Evolutionary conservation across 2,797 vertebrate genomes (phyloP).

Genomic region (Numenius phaeopus): DNA sequence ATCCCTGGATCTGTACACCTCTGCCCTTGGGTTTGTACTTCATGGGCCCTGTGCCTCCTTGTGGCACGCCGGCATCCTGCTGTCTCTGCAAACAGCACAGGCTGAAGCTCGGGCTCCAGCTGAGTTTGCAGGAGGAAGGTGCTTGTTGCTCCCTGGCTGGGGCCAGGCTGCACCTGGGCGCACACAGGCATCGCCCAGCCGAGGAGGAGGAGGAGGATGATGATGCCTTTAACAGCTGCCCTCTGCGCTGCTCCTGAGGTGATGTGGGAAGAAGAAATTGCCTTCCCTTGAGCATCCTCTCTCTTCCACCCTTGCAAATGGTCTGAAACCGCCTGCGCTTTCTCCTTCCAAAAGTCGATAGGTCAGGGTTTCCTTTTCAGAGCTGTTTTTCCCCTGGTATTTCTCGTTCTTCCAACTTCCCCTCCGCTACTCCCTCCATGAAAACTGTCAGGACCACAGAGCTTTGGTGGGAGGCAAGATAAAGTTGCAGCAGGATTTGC

Average conservation of each 20-base stretch:
- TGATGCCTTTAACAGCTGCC: not conserved
- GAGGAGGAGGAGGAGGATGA: not conserved
- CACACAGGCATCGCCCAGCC: not conserved
- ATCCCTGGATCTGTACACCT: accelerated
- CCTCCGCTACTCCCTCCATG: not conserved
- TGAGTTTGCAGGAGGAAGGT: not conserved
- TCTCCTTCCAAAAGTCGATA: not conserved
- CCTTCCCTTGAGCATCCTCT: not conserved
- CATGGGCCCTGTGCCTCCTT: not conserved
- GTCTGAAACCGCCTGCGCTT: not conserved
- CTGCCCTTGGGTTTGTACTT: not conserved
- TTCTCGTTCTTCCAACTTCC: not conserved
- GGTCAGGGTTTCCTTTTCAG: not conserved
- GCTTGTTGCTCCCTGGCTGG: not conserved
- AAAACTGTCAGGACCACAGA: not conserved
- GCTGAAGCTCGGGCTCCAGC: not conserved
- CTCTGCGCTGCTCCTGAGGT: not conserved
- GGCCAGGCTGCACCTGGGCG: accelerated
- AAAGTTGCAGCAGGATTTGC: conserved; percentile 50
- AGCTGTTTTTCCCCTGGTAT: not conserved
- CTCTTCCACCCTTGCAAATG: not conserved
- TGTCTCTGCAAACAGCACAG: accelerated
- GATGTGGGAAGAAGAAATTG: not conserved
- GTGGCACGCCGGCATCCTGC: not conserved
- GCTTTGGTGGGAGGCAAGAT: not conserved